Conservation (phyloP, 2,888 invertebrate genomes). For the Bimastos eiseni region DNA sequence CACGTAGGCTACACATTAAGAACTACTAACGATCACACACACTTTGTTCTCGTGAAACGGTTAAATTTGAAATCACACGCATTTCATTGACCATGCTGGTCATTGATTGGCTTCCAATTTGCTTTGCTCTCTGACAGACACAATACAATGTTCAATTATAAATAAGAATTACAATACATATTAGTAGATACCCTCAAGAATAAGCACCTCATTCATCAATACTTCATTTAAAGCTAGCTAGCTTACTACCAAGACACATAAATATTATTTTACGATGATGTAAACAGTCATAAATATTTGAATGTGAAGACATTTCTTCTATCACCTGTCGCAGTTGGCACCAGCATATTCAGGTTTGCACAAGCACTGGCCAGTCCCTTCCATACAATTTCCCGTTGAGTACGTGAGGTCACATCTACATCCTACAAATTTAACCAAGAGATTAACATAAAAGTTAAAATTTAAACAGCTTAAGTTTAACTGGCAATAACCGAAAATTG, state of each 20-base stretch:
- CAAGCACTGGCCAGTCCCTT: constrained; percentile 65
- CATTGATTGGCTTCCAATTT: too few species aligned
- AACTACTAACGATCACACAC: neutral
- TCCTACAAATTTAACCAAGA: constrained; percentile 68
- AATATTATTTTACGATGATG: too few species aligned
- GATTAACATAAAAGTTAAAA: neutral
- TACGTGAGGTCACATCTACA: constrained; percentile 83
- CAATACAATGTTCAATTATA: too few species aligned
- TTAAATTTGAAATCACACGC: too few species aligned
- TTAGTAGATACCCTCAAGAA: neutral
- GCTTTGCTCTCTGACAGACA: too few species aligned
- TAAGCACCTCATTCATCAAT: neutral
- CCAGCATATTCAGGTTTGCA: constrained; percentile 56
- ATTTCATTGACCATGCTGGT: too few species aligned
- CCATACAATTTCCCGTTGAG: constrained; percentile 74
- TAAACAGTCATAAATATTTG: neutral
- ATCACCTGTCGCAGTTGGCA: constrained; percentile 83
- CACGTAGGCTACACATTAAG: neutral
- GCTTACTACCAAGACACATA: neutral
- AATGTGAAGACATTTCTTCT: neutral
- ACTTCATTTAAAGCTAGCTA: neutral
- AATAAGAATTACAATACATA: neutral
- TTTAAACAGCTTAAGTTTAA: too few species aligned
- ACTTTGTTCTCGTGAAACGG: too few species aligned
- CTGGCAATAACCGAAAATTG: too few species aligned